Evolutionary conservation across 1,140 invertebrate genomes (phyloP), one percentile per base, ranked within the genome.

Genomic region (Hetaerina americana): DNA sequence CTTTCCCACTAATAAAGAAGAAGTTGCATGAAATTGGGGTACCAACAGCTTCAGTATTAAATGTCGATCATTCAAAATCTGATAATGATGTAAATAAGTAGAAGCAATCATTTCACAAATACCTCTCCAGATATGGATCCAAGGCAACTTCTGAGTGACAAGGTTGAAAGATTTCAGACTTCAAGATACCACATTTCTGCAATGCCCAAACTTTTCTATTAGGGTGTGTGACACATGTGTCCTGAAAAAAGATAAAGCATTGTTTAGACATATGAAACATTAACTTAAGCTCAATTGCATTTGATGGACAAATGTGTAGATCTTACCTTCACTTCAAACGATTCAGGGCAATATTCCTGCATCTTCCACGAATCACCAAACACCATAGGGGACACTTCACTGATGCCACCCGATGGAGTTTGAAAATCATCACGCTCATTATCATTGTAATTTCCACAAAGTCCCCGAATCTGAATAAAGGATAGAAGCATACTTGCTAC

Each of bases 381-480:
- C 5, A 91, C 80, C 26, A 85, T 81, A 0, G 89, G 82, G 10
- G 89, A 90, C 0, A 87, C 88, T 78, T 94, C 91, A 0, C 87
- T 81, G 26, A 88, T 79, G 0, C 92, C 92, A 5, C 84, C 85
- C 25, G 89, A 86, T 0, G 93, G 93, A 5, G 90, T 90, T 78
- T 90, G 87, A 83, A 95, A 95, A 77, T 95, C 93, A 76, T 95
- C 91, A 8, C 84, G 82, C 70, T 86, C 84, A 76, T 96, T 89
- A 27, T 88, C 88, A 79, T 97, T 94, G 79, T 90, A 96, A 79
- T 97, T 95, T 0, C 95, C 94, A 80, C 94, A 97, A 1, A 97
- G 81, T 69, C 95, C 95, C 81, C 87, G 87, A 5, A 94, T 86
- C 84, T 90, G 78, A n/a, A 72, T 75, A 67, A 66, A 74, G 40